Evolutionary conservation across 1,140 invertebrate species (phyloP).

Genomic region (Druon quercuslanigerum): DNA sequence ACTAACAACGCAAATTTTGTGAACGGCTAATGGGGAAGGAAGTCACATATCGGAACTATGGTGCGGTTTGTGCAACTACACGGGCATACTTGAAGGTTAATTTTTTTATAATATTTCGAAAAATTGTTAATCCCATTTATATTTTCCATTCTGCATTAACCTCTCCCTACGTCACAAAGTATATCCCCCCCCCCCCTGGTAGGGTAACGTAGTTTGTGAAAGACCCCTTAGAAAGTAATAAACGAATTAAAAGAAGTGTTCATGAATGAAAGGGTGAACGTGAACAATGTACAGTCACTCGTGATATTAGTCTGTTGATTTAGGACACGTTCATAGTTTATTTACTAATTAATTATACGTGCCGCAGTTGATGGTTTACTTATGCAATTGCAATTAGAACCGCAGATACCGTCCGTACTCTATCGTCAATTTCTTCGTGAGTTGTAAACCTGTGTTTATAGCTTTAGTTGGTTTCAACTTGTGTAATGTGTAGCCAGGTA

Average conservation of each 20-base stretch:
- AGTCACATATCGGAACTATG: too few relatives aligned
- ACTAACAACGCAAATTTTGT: too few relatives aligned
- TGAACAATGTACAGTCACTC: neutral
- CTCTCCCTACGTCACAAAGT: too few relatives aligned
- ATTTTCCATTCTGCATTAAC: too few relatives aligned
- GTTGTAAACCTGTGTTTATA: constrained; percentile 11
- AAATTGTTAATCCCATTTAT: too few relatives aligned
- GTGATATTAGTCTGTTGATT: constrained; percentile 28
- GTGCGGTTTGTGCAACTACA: too few relatives aligned
- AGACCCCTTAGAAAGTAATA: too few relatives aligned
- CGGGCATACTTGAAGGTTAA: too few relatives aligned
- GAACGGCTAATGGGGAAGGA: too few relatives aligned
- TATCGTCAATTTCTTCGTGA: constrained; percentile 23
- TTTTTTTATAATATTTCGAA: too few relatives aligned
- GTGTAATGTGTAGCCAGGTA: neutral
- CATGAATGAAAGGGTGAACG: neutral
- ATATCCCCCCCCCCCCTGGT: too few relatives aligned
- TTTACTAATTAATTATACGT: constrained; percentile 27
- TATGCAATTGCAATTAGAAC: constrained; percentile 24
- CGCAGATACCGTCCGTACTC: constrained; percentile 5
- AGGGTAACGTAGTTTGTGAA: too few relatives aligned
- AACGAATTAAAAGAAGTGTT: neutral
- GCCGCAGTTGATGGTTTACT: constrained; percentile 25
- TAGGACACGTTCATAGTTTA: constrained; percentile 29
- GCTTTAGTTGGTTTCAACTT: constrained; percentile 24